Base-by-base conservation (phyloP, 2,797 vertebrate genomes). In the Vespertilio murinus region DNA sequence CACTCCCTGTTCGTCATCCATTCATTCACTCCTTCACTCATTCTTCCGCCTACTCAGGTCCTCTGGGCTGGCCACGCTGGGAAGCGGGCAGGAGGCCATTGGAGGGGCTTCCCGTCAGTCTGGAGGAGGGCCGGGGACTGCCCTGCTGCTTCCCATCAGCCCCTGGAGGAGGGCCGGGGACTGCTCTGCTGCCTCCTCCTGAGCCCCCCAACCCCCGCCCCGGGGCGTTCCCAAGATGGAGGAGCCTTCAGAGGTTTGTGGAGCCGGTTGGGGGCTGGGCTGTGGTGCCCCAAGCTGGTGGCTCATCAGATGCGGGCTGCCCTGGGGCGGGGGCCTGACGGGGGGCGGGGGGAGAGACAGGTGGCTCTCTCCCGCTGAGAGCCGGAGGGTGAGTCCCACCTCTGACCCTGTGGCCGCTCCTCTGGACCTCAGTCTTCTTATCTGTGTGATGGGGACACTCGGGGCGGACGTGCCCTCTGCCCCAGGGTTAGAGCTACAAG, bases 311-410 rank as follows among this genome's bases (percentile, higher is more conserved):
- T 3, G 54, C 17, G 28, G 33, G 69, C 42, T 28, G 20, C n/a
- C 64, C 25, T 13, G n/a, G 33, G 33, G 61, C 35, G 38, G 1
- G 25, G 4, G 6, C 2, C 0, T 2, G 17, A 16, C 4, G 56
- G 5, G 22, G 74, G 22, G 22, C n/a, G n/a, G n/a, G n/a, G n/a
- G n/a, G n/a, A n/a, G n/a, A n/a, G n/a, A n/a, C 12, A 14, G 40
- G 73, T 9, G 4, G 20, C 25, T 74, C n/a, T 45, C 82, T 54
- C 33, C 67, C 3, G 1, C 49, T 10, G 49, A 47, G 45, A 82
- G 49, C 22, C 40, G 14, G 47, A 20, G 35, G 30, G 5, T 14
- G 33, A 59, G 20, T n/a, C 18, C 35, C 0, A 1, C 5, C 25
- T 78, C 40, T n/a, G 13, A n/a, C 33, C 6, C 0, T 8, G 38